These are phyloP conservation scores for Hypothenemus hampei DNA, from an alignment of 1,140 invertebrate genomes.

Conservation along the genomic window DNA sequence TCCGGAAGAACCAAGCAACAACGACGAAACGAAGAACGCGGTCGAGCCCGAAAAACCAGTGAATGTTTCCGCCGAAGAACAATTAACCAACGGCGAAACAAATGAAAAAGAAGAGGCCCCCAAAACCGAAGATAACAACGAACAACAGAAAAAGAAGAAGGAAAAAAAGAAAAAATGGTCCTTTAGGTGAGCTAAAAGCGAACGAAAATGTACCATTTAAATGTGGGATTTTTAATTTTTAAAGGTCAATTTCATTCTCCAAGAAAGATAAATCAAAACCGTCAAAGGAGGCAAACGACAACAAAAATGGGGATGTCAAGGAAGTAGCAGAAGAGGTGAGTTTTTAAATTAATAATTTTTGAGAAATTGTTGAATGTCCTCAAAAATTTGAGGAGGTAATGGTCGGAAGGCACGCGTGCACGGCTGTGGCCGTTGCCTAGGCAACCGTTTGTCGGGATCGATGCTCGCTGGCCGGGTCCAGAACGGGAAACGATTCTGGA, in stretches of 20 bases:
- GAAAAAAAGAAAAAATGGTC: conserved; percentile 86
- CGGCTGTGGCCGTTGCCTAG: no score
- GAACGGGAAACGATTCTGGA: no score
- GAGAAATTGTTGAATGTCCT: no score
- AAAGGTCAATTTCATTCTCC: conserved; percentile 72
- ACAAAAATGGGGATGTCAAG: conserved; percentile 45
- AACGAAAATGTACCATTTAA: background rate
- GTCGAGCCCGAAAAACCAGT: no score
- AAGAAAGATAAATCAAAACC: conserved; percentile 81
- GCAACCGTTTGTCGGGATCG: no score
- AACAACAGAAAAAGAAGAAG: conserved; percentile 69
- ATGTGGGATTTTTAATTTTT: background rate
- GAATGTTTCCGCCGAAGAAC: conserved; percentile 34
- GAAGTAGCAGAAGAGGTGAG: conserved; percentile 44
- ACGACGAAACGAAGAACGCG: conserved; percentile 31
- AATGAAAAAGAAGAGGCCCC: conserved; percentile 49
- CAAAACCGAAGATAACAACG: conserved; percentile 57
- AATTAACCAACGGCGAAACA: conserved; percentile 13
- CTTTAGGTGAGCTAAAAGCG: conserved; percentile 47
- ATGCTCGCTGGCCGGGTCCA: no score
- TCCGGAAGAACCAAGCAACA: conserved; percentile 32
- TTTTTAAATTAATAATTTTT: background rate
- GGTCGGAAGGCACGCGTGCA: no score
- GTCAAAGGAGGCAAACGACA: conserved; percentile 55
- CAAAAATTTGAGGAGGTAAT: no score